A percentile compares a stretch with the other conserved stretches of the same genome.
Conservation (phyloP, 1,140 invertebrate species). For the Drosophila lacertosa region DNA sequence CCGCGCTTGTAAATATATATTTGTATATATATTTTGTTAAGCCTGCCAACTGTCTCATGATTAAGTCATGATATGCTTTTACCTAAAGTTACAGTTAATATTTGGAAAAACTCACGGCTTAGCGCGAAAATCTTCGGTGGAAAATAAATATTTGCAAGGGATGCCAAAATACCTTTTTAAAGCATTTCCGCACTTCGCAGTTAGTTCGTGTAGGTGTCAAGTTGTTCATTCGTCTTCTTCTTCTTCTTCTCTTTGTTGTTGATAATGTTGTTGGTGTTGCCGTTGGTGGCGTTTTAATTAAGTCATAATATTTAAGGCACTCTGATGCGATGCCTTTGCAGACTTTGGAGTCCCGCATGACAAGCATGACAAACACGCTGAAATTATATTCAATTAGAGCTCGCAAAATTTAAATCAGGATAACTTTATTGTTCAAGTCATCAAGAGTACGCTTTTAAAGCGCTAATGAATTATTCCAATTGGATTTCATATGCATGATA, state of each 20-base stretch:
- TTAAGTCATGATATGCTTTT: slow-evolving; percentile 54
- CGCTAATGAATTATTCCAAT: slow-evolving; percentile 19
- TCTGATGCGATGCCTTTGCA: not conserved
- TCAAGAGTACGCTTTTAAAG: slow-evolving; percentile 8
- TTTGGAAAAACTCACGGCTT: slow-evolving; percentile 52
- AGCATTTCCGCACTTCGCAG: slow-evolving; percentile 16
- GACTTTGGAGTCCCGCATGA: slow-evolving; percentile 5
- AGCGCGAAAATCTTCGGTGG: slow-evolving; percentile 31
- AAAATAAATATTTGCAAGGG: slow-evolving; percentile 66
- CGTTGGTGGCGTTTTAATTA: slow-evolving; percentile 38
- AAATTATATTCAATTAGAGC: slow-evolving; percentile 29
- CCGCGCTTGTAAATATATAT: not conserved
- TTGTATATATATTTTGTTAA: no score
- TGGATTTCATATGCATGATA: slow-evolving; percentile 16
- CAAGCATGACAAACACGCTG: slow-evolving; percentile 10
- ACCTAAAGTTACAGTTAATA: slow-evolving; percentile 26
- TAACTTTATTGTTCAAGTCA: not conserved
- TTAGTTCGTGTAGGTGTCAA: slow-evolving; percentile 24
- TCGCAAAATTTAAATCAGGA: slow-evolving; percentile 5
- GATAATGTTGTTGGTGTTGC: not conserved
- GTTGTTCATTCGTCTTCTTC: no score
- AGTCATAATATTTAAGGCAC: slow-evolving; percentile 29
- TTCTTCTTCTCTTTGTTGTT: no score
- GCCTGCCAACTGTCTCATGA: slow-evolving; percentile 55
- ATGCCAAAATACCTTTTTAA: slow-evolving; percentile 26